Evolutionary conservation across 2,888 invertebrate genomes (phyloP).

Genomic region (Callinectes sapidus): DNA sequence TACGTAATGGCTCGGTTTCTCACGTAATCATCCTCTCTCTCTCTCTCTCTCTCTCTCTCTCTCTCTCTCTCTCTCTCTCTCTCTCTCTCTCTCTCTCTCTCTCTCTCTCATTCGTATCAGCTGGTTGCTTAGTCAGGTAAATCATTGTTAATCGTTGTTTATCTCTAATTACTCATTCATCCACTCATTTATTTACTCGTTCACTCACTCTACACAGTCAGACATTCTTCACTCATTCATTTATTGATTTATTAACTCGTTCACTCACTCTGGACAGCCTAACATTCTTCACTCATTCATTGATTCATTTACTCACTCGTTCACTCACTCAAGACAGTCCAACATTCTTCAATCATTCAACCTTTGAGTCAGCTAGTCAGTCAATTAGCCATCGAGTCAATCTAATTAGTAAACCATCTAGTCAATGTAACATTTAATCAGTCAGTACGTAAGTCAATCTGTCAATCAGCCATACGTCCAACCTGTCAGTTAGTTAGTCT

Average conservation of each 20-base stretch:
- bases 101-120: neutral
- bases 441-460: neutral
- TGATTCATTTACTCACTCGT: neutral
- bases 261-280: too few species aligned
- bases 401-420: neutral
- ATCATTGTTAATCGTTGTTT: too few species aligned
- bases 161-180: too few species aligned
- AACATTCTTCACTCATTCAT: too few species aligned
- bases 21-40: neutral
- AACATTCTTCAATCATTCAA: neutral
- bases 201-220: too few species aligned
- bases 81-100: slow-evolving; percentile 19
- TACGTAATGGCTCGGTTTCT: neutral
- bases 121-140: too few species aligned
- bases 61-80: slow-evolving; percentile 32
- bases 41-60: slow-evolving; percentile 21
- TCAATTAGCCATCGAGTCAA: neutral
- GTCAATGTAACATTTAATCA: neutral
- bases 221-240: too few species aligned
- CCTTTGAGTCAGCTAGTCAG: neutral
- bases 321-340: neutral
- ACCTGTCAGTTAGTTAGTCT: neutral
- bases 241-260: too few species aligned
- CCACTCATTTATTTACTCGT: too few species aligned
- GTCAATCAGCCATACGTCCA: neutral